phyloP scores from a whole-genome alignment of 2,113 vertebrate species.

The Psophia crepitans region DNA sequence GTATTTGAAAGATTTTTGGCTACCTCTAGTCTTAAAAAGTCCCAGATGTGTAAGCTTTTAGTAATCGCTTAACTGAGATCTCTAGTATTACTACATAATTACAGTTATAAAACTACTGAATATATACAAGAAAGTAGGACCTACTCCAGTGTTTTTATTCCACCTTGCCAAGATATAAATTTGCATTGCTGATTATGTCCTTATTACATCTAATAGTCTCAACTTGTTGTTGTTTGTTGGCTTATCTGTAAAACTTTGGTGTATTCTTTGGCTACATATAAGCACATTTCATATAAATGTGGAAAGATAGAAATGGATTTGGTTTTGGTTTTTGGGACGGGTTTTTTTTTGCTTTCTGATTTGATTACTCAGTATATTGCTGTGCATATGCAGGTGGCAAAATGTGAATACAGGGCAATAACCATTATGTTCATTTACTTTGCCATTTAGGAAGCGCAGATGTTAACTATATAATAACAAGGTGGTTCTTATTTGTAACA shows the following conservation, averaged over 20 bases:
- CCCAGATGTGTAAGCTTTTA: neutral
- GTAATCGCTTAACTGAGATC: neutral
- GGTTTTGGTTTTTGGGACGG: no score
- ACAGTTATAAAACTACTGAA: neutral
- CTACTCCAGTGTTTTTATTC: neutral
- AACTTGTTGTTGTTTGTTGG: neutral
- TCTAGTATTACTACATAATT: neutral
- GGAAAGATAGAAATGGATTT: neutral
- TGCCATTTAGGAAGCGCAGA: slow-evolving; percentile 66
- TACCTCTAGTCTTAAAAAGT: neutral
- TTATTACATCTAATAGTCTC: neutral
- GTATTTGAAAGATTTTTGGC: neutral
- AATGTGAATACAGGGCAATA: slow-evolving; percentile 51
- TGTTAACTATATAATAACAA: slow-evolving; percentile 67
- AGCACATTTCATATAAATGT: neutral
- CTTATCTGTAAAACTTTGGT: neutral
- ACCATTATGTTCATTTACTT: slow-evolving; percentile 66
- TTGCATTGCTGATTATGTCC: neutral
- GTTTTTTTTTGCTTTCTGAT: neutral
- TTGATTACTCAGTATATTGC: neutral
- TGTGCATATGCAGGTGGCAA: slow-evolving; percentile 48
- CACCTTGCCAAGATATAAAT: neutral
- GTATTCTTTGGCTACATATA: neutral
- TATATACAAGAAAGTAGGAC: neutral
- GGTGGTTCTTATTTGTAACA: slow-evolving; percentile 40